A percentile compares a stretch with the other conserved stretches of the same genome.
Conservation (phyloP, 2,888 invertebrate genomes). For the Himalopsyche kuldschensis region DNA sequence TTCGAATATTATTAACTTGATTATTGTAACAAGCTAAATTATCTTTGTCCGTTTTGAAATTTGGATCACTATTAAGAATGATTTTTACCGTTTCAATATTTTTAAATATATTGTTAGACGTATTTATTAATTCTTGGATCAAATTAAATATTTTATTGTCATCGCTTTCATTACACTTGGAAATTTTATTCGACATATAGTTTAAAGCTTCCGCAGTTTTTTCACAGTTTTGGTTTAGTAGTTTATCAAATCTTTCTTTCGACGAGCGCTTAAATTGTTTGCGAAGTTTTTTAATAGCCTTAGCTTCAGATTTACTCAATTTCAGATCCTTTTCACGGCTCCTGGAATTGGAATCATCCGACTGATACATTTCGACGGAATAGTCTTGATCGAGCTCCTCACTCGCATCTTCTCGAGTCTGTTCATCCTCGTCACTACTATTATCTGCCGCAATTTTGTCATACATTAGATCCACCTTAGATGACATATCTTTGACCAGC, state of each 20-base stretch:
- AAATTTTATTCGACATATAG: background rate
- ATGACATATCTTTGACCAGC: slow-evolving; percentile 47
- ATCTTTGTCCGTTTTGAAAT: background rate
- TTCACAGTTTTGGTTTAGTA: background rate
- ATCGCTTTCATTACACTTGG: background rate
- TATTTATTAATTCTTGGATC: background rate
- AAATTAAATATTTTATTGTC: background rate
- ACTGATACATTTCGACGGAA: slow-evolving; percentile 24
- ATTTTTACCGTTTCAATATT: background rate
- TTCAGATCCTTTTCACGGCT: background rate
- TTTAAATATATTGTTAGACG: background rate
- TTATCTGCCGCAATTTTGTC: slow-evolving; percentile 44
- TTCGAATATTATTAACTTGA: background rate
- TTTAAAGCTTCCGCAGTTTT: background rate
- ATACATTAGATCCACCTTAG: slow-evolving; percentile 49
- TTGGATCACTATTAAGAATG: background rate
- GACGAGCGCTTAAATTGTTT: slow-evolving; percentile 12
- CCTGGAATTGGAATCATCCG: slow-evolving; percentile 3
- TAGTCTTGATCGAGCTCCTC: slow-evolving; percentile 28
- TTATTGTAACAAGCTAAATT: background rate
- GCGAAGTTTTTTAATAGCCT: slow-evolving; percentile 9
- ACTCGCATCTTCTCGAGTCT: slow-evolving; percentile 5
- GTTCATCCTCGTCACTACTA: slow-evolving; percentile 40
- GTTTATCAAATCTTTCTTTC: background rate
- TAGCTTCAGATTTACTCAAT: background rate